Evolutionary conservation across 2,797 vertebrate genomes (phyloP), one percentile per base, ranked within the genome.

Genomic region (Megaceryle alcyon): DNA sequence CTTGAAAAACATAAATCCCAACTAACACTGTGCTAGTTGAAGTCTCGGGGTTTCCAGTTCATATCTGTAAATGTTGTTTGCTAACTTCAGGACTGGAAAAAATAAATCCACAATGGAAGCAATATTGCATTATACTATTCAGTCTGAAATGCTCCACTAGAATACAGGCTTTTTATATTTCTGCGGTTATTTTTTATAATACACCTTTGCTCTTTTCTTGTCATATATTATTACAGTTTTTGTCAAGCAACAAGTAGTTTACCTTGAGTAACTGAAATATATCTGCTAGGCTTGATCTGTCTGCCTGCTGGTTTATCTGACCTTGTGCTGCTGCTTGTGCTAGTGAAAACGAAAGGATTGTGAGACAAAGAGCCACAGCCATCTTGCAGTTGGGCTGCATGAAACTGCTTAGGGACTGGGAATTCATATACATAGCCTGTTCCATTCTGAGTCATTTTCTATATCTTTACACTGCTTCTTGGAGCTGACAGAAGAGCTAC

Each of bases 341-440:
- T 86, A 0, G 1, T 41, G 79, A 37, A 88, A 79, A 69, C 1
- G 35, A 79, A 82, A 85, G 59, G 22, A 23, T 31, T 73, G 49
- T 29, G 46, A 95, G 84, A 82, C 65, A 93, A 93, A 96, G 35
- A 91, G 49, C 26, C 29, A 37, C 60, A 85, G 49, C 75, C 84
- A 75, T 91, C 59, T 91, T 89, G 79, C 79, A 73, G 64, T 68
- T 61, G 35, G 63, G 41, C 63, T 88, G 49, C 63, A 33, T 17
- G 31, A 80, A 60, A 56, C 31, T 80, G 51, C 51, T 79, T 0
- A 10, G 82, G 41, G 66, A 37, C 18, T 29, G 53, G 46, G 53
- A 82, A 87, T 73, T 66, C 6, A 3, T 35, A 48, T 2, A 79
- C 72, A 79, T 14, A 64, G 9, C 31, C 51, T 57, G 44, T 25